phyloP scores from a whole-genome alignment of 2,888 invertebrate species.

The Pollenia griseotomentosa region DNA sequence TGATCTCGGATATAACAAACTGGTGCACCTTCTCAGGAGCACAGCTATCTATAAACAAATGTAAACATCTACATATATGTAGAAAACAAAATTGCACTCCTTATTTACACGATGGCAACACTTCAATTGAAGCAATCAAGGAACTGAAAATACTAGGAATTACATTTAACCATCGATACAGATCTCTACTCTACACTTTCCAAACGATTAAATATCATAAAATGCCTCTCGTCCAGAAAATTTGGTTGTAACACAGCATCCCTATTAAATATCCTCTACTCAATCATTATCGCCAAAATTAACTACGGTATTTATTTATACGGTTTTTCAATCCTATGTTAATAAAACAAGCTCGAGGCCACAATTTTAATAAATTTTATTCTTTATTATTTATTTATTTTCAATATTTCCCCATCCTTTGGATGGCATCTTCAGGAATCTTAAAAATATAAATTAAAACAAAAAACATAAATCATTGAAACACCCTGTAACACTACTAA shows the following conservation, averaged over 20 bases:
- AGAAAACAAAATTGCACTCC: neutral
- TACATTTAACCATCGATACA: neutral
- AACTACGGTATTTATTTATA: too few relatives aligned
- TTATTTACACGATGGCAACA: neutral
- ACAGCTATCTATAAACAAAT: constrained; percentile 4
- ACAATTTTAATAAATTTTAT: too few relatives aligned
- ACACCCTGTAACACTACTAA: too few relatives aligned
- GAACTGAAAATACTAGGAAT: too few relatives aligned
- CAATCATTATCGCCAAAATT: neutral
- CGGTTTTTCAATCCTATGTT: too few relatives aligned
- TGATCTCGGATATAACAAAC: neutral
- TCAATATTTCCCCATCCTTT: too few relatives aligned
- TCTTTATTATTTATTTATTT: too few relatives aligned
- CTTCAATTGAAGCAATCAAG: neutral
- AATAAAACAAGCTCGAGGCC: too few relatives aligned
- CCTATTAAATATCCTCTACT: constrained; percentile 5
- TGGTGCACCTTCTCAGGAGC: neutral
- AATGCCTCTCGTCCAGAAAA: neutral
- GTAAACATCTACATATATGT: constrained; percentile 2
- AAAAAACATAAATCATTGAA: too few relatives aligned
- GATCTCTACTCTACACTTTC: neutral
- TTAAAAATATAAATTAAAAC: too few relatives aligned
- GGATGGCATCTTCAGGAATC: too few relatives aligned
- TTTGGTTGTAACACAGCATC: neutral
- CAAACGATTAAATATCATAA: neutral